Conservation (phyloP, 2,888 invertebrate genomes). For the Teleogryllus oceanicus region DNA sequence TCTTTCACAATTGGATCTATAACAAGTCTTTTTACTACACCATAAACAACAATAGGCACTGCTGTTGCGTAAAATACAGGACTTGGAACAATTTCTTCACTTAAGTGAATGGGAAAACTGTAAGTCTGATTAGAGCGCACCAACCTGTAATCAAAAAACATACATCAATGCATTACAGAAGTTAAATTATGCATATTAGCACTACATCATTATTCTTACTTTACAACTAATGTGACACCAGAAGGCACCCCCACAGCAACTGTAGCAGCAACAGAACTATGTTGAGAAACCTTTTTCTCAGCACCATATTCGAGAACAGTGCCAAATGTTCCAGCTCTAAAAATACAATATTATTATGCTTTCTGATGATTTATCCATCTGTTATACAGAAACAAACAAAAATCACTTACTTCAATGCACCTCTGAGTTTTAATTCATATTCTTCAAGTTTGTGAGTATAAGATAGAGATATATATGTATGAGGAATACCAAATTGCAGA, state of each 20-base stretch:
- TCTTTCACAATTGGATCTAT: conserved; percentile 80
- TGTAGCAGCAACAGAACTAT: conserved; percentile 80
- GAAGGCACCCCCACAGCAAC: conserved; percentile 81
- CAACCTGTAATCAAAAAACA: conserved; percentile 56
- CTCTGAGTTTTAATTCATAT: conserved; percentile 71
- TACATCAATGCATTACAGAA: too few species aligned
- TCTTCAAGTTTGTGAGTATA: conserved; percentile 78
- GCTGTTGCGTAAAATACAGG: conserved; percentile 91
- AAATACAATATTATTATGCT: conserved; percentile 37
- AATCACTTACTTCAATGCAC: conserved; percentile 70
- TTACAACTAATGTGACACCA: conserved; percentile 84
- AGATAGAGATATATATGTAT: conserved; percentile 70
- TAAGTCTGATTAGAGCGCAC: conserved; percentile 84
- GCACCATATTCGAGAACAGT: conserved; percentile 84
- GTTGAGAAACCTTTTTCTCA: conserved; percentile 88
- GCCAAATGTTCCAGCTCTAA: conserved; percentile 83
- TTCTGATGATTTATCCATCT: neutral
- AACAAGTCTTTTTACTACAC: conserved; percentile 76
- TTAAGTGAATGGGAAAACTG: conserved; percentile 82
- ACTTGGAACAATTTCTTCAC: conserved; percentile 84
- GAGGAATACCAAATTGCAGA: conserved; percentile 77
- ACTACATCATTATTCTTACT: conserved; percentile 54
- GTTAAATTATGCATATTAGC: too few species aligned
- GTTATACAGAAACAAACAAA: conserved; percentile 20
- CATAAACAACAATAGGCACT: conserved; percentile 77